These are phyloP conservation scores for Blera fallax DNA, from an alignment of 2,888 invertebrate genomes.

Conservation along the genomic window DNA sequence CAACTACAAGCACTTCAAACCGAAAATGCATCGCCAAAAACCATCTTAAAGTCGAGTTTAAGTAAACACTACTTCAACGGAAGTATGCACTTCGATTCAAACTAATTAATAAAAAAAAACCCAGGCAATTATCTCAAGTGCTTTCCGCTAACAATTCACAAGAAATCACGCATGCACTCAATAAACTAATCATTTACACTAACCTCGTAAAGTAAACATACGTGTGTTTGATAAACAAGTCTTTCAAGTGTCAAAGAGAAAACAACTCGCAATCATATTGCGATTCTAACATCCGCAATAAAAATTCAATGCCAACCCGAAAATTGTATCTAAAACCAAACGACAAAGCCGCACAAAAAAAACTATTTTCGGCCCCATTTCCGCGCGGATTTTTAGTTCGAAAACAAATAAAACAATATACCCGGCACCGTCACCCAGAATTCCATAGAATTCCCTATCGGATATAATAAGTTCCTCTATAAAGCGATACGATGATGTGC, in stretches of 20 bases:
- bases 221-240: not conserved
- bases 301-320: not conserved
- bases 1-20: not conserved
- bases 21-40: not conserved
- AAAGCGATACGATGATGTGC: not conserved
- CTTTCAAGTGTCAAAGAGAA: not conserved
- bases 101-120: not conserved
- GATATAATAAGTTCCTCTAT: not conserved
- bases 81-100: not conserved
- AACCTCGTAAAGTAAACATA: not conserved
- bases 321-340: not conserved
- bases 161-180: not conserved
- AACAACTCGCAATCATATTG: not conserved
- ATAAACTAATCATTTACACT: not conserved
- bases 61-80: not conserved
- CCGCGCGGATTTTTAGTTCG: too few relatives aligned
- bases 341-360: too few relatives aligned
- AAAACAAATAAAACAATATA: not conserved
- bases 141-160: not conserved
- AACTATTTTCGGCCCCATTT: too few relatives aligned
- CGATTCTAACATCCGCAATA: not conserved
- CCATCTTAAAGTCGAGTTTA: not conserved
- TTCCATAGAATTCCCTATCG: conserved; percentile 10
- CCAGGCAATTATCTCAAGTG: not conserved
- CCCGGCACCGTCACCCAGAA: not conserved